Evolutionary conservation across 2,888 invertebrate species (phyloP), one percentile per base, ranked within the genome.

Genomic region (Apodemia zela): DNA sequence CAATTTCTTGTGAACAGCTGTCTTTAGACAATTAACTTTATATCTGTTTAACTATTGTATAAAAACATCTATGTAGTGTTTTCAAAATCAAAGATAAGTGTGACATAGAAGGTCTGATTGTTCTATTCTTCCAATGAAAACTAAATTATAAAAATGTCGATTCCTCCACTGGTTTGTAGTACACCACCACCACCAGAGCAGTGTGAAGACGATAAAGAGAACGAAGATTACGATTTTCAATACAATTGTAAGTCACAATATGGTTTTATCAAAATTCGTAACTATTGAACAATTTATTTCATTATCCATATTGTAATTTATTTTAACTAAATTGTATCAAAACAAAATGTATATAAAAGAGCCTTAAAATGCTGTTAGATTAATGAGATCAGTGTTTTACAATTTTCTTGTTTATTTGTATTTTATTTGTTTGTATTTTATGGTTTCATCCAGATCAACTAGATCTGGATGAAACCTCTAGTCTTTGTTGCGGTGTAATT

Each of bases 111-210:
- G 58, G 35, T 18, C 29, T 21, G 3, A 29, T 57, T 29, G 47
- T 17, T 17, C 15, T 57, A n/a, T n/a, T 57, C 29, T n/a, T 57
- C 29, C n/a, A 57, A 57, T 57, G 57, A 25, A 57, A 29, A 29
- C 57, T 57, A 2, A 65, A 47, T 17, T 25, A 45, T 45, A 45
- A 88, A 75, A 75, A 94, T 94, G 94, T 93, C 93, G 76, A 93
- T 94, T 80, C 94, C 94, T 80, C 94, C 94, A 68, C 87, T 94
- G 72, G 93, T 94, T 73, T 94, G 94, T 73, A 93, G 93, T 66
- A 94, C 94, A 73, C 94, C 94, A 74, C 94, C 94, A 68, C 94
- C 94, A 66, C 90, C 94, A 66, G 94, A 94, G 70, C 93, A 93
- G 75, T 93, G 93, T 68, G 94, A 94, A 64, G 93, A 93, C 67